Base-by-base conservation (phyloP, 35 echinoderm and acorn worm genomes). In the Acanthaster planci region DNA sequence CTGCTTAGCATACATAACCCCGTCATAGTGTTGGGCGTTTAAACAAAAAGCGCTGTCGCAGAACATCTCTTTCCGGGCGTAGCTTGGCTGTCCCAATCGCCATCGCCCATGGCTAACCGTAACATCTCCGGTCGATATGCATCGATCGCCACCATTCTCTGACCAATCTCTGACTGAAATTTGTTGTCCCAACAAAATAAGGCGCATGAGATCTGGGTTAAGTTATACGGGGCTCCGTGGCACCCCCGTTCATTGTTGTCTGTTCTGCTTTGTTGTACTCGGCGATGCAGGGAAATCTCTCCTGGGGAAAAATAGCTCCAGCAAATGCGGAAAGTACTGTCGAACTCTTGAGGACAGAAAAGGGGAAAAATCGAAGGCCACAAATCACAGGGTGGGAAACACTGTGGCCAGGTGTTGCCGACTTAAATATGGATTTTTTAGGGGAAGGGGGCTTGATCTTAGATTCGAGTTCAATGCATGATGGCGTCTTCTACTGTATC, bases 291-390 rank as follows among this genome's bases (percentile, higher is more conserved):
- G n/a, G n/a, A n/a, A n/a, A n/a, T 59, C 55, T 26, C 18, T 18
- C 55, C 55, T 59, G 12, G 27, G 27, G 55, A 59, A 59, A 59
- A n/a, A 18, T n/a, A n/a, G 19, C 55, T 26, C 55, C 19, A 7
- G 55, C 18, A 26, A 0, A n/a, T 59, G 18, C 19, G 27, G 17
- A 14, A 26, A 59, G 56, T n/a, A 21, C 27, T 59, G 56, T 18
- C 56, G 27, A 31, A 72, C 57, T 26, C 64, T 72, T 0, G 64
- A 35, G 64, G 64, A 72, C 29, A 29, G 15, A 29, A 72, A 72
- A 72, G 64, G 64, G 64, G 64, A 72, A 72, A 72, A 72, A 72
- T 72, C 64, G 64, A 72, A 72, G 64, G 29, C 26, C 23, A 34
- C 23, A 72, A 36, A 72, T 72, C 64, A 72, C 21, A 34, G 26